Base-by-base conservation (phyloP, 2,797 vertebrate species). In the Sciurus vulgaris region DNA sequence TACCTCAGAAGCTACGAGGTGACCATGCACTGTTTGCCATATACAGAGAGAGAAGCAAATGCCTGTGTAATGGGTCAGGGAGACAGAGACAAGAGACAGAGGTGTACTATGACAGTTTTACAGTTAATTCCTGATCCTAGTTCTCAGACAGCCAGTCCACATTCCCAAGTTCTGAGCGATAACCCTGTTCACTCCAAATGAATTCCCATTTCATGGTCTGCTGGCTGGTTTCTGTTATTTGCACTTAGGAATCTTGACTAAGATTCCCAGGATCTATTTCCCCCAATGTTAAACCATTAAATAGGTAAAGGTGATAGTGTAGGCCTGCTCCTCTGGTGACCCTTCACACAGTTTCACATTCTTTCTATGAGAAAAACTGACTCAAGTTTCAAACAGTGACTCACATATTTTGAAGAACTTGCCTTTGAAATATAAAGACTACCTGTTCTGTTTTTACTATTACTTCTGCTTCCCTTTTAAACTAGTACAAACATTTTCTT, bases 391-490 rank as follows among this genome's bases (percentile, higher is more conserved):
- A 65, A 88, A 73, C 5, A 49, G 38, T 77, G 86, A 89, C 76
- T 96, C 83, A 63, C 51, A n/a, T 67, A 38, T 95, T 91, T 95
- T 94, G 51, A 95, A 96, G 70, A 93, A 84, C 35, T 96, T 84
- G 30, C 3, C 72, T 90, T 69, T 91, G 91, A 94, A 95, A 91
- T 77, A 63, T 17, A 54, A 82, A 77, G 78, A 61, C 84, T 74
- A 89, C 54, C 54, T 94, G 61, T 77, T 87, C 84, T 81, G 63
- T 65, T 97, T 97, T 94, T 47, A 77, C 5, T 44, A 35, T 85
- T 91, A 77, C 47, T 78, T 78, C n/a, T 41, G 33, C 38, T 94
- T 87, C 22, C 76, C 10, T 96, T 93, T 86, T 56, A 81, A 86
- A 65, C 26, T 72, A 96, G n/a, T 28, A 67, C 18, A 81, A 63